Percentiles rank a stretch among this genome's conserved stretches.
Evolutionary conservation across 2,113 vertebrate genomes (phyloP).

Genomic region (Hydropotes inermis): DNA sequence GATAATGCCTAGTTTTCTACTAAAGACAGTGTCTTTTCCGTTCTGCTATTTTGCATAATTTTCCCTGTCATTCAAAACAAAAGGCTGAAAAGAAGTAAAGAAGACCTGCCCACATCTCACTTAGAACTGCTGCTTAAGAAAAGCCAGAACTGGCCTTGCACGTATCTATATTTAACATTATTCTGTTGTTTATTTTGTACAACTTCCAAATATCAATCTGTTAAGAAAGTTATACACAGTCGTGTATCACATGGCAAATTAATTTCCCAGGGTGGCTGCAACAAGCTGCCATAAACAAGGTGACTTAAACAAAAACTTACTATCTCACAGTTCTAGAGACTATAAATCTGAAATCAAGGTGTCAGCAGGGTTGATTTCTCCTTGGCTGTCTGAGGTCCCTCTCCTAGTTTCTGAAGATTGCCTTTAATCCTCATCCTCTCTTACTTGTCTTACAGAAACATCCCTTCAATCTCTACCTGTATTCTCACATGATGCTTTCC

Average conservation of each 20-base stretch:
- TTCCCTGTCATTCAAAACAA: slow-evolving; percentile 18
- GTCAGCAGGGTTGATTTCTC: not conserved
- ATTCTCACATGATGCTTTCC: not conserved
- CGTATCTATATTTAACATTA: not conserved
- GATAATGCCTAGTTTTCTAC: not conserved
- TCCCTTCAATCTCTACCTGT: not conserved
- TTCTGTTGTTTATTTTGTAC: not conserved
- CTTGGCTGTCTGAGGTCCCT: not conserved
- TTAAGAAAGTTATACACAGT: not conserved
- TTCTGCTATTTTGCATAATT: not conserved
- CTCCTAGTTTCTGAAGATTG: not conserved
- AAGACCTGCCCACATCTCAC: not conserved
- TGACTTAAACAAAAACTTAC: not conserved
- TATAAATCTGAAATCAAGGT: not conserved
- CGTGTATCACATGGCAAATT: not conserved
- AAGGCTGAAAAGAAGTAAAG: not conserved
- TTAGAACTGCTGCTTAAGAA: not conserved
- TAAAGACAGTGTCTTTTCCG: not conserved
- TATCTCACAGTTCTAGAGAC: not conserved
- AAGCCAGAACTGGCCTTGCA: not conserved
- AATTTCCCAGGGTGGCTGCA: not conserved
- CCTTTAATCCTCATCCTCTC: not conserved
- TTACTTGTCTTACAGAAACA: not conserved
- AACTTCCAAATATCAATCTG: not conserved
- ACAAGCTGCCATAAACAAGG: not conserved